Evolutionary conservation across 2,888 invertebrate species (phyloP).

Genomic region (Apamea monoglypha): DNA sequence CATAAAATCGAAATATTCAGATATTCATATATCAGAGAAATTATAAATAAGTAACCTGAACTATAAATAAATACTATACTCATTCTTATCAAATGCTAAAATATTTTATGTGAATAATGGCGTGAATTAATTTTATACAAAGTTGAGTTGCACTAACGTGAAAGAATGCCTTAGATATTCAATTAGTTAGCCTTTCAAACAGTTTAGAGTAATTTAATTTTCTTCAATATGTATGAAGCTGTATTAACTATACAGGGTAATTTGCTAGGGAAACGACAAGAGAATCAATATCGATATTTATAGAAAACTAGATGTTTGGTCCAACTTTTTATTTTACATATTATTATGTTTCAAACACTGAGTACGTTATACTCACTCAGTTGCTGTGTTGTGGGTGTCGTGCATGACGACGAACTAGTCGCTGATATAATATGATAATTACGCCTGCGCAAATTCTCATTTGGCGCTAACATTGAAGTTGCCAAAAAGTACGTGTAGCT

Average conservation of each 20-base stretch:
- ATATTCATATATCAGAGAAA: no score
- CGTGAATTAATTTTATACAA: constrained; percentile 10
- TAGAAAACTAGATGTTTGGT: not conserved
- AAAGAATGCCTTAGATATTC: constrained; percentile 12
- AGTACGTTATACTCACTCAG: not conserved
- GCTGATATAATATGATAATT: not conserved
- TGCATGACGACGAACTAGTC: not conserved
- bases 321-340: no score
- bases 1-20: constrained; percentile 31
- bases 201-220: not conserved
- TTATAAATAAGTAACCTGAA: constrained; percentile 13
- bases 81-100: constrained; percentile 10
- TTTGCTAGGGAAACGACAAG: not conserved
- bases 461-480: constrained; percentile 4
- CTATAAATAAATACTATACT: not conserved
- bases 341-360: not conserved
- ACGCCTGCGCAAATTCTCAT: constrained; percentile 6
- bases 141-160: not conserved
- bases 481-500: not conserved
- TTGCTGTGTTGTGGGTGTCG: not conserved
- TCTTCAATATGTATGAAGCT: not conserved
- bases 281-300: not conserved
- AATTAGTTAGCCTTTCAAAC: constrained; percentile 4
- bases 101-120: constrained; percentile 13
- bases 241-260: not conserved